Percentiles rank a stretch among this genome's conserved stretches.
These are phyloP conservation scores for Euzophera pinguis DNA, from an alignment of 2,888 invertebrate genomes.

Conservation along the genomic window DNA sequence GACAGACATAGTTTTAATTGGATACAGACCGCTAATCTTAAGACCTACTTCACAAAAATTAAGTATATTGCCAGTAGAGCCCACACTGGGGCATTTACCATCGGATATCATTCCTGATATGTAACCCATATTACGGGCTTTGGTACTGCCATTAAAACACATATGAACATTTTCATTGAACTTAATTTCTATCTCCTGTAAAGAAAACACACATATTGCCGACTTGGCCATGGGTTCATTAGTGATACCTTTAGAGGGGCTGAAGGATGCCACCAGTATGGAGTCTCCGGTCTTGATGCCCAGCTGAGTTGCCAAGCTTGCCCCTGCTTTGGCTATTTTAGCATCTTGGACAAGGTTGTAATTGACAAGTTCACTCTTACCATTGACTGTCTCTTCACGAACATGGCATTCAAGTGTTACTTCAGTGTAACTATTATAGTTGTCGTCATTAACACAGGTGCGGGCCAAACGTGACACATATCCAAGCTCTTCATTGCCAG, in stretches of 20 bases:
- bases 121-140: constrained; percentile 94
- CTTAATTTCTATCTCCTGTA: constrained; percentile 93
- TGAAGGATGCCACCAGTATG: constrained; percentile 92
- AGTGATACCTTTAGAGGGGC: constrained; percentile 92
- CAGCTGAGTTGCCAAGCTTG: constrained; percentile 89
- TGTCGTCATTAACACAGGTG: constrained; percentile 96
- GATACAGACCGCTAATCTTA: constrained; percentile 93
- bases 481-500: constrained; percentile 92
- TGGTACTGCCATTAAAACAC: constrained; percentile 97
- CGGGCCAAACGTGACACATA: constrained; percentile 94
- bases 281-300: constrained; percentile 89
- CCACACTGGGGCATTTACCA: constrained; percentile 93
- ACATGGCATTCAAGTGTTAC: constrained; percentile 94
- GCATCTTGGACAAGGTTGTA: constrained; percentile 97
- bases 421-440: constrained; percentile 98
- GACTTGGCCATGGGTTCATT: constrained; percentile 91
- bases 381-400: constrained; percentile 77
- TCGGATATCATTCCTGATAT: constrained; percentile 94
- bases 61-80: constrained; percentile 92
- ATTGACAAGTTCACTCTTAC: constrained; percentile 76
- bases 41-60: constrained; percentile 95
- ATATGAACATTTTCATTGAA: constrained; percentile 98
- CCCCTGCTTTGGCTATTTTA: constrained; percentile 91
- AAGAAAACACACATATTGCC: constrained; percentile 95
- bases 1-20: constrained; percentile 88